These are phyloP conservation scores for Natator depressus DNA, from an alignment of 2,113 vertebrate species.

Conservation along the genomic window DNA sequence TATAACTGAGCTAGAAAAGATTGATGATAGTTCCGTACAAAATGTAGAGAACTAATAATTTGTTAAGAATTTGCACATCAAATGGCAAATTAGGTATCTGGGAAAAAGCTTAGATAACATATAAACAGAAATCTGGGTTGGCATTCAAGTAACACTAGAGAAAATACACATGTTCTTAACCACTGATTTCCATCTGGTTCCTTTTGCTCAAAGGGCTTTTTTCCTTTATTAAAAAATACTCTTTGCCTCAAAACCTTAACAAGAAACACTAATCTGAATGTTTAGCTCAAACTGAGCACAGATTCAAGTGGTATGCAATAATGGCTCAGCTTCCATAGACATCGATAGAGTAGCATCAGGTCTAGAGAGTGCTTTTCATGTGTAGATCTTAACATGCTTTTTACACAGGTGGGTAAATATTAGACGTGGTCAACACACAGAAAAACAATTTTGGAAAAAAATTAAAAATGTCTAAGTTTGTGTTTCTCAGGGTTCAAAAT, in stretches of 20 bases:
- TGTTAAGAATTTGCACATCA: not conserved
- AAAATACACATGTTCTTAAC: not conserved
- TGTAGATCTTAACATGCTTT: not conserved
- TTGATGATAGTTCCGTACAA: not conserved
- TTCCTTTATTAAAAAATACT: not conserved
- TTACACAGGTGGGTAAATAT: not conserved
- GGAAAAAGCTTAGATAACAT: not conserved
- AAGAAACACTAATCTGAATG: not conserved
- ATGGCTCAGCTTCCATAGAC: not conserved
- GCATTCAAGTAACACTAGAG: not conserved
- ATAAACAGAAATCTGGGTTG: not conserved
- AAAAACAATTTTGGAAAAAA: not conserved
- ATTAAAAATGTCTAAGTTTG: not conserved
- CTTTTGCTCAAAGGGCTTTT: not conserved
- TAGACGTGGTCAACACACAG: not conserved
- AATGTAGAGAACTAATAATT: not conserved
- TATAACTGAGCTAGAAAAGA: slow-evolving; percentile 5
- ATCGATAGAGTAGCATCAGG: not conserved
- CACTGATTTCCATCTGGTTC: not conserved
- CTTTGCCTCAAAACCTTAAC: not conserved
- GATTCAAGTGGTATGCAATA: not conserved
- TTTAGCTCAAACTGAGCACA: not conserved
- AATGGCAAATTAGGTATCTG: not conserved
- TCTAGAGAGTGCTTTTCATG: not conserved
- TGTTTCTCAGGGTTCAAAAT: not conserved